Base-by-base conservation (phyloP, 2,888 invertebrate genomes). In the Meiosimyza platycephala region DNA sequence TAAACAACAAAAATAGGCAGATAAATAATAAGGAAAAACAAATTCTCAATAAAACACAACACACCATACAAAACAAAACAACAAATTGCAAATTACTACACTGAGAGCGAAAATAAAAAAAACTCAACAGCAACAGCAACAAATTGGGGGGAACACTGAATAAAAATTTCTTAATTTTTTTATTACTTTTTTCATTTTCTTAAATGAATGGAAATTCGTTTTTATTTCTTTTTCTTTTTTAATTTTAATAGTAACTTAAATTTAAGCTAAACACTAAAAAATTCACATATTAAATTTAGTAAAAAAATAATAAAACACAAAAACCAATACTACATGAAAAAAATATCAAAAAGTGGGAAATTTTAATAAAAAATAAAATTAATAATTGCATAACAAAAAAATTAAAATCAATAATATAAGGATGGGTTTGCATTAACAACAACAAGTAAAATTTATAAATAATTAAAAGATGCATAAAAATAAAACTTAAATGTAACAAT, bases 71-170 rank as follows among this genome's bases (percentile, higher is more conserved):
- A 68, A 22, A 51, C 40, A 74, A 60, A 33, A n/a, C 63, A 68
- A 65, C 33, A 50, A 67, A n/a, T 66, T 15, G 16, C 47, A 55
- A 5, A 60, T 28, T 54, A 48, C 55, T 28, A 75, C 72, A 72
- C 74, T 80, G 80, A 80, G 80, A 71, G 50, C 51, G 72, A 65
- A 72, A 15, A 71, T 71, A 75, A 11, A 60, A 54, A 72, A 62
- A 71, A 72, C 68, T 33, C 71, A 48, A 72, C 70, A 65, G 59
- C 62, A 57, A 74, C 5, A 54, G 65, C 6, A 40, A 40, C 40
- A 40, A 64, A 18, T 48, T 50, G 16, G 13, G 47, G 12, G 16
- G 50, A 64, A 50, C 18, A 50, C 48, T 6, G 12, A 48, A 47
- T 40, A 60, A n/a, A 60, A 60, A n/a, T 12, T 12, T 60, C 15